A percentile compares a stretch with the other conserved stretches of the same genome.
These are phyloP conservation scores for Triplophysa yarkandensis DNA, from an alignment of 2,797 vertebrate species.

Conservation along the genomic window DNA sequence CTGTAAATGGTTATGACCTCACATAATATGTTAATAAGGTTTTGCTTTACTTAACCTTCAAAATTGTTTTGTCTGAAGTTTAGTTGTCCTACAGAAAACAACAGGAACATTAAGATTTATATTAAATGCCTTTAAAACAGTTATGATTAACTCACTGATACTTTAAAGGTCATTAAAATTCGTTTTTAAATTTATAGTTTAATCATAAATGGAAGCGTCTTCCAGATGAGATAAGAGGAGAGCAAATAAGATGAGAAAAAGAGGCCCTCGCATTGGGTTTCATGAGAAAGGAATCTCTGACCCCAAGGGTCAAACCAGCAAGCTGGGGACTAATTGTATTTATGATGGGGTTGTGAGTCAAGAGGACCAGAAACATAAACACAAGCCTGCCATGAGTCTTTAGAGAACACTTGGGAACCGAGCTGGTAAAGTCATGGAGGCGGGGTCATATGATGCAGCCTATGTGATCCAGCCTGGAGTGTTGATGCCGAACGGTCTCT, in stretches of 20 bases:
- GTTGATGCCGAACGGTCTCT: conserved; percentile 73
- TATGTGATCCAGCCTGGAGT: conserved; percentile 71
- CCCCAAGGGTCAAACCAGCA: conserved; percentile 43
- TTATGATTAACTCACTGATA: neutral
- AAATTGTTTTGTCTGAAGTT: neutral
- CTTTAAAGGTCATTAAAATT: neutral
- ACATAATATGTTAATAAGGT: neutral
- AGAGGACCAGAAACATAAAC: conserved; percentile 50
- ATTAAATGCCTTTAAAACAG: too few species aligned
- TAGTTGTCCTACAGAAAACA: neutral
- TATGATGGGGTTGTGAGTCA: conserved; percentile 49
- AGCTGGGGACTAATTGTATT: conserved; percentile 35
- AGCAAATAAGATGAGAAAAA: conserved; percentile 25
- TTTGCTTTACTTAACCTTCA: neutral
- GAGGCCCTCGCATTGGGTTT: conserved; percentile 33
- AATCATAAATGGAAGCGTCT: conserved; percentile 5
- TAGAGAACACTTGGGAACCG: conserved; percentile 40
- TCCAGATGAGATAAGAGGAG: too few species aligned
- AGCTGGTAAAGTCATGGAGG: conserved; percentile 58
- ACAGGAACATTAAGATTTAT: neutral
- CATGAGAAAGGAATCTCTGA: conserved; percentile 52
- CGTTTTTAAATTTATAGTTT: neutral
- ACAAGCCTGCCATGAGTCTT: conserved; percentile 40
- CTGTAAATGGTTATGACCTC: neutral
- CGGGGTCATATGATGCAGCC: conserved; percentile 74